Conservation (phyloP, 2,797 vertebrate species). For the Prunella strophiata region DNA sequence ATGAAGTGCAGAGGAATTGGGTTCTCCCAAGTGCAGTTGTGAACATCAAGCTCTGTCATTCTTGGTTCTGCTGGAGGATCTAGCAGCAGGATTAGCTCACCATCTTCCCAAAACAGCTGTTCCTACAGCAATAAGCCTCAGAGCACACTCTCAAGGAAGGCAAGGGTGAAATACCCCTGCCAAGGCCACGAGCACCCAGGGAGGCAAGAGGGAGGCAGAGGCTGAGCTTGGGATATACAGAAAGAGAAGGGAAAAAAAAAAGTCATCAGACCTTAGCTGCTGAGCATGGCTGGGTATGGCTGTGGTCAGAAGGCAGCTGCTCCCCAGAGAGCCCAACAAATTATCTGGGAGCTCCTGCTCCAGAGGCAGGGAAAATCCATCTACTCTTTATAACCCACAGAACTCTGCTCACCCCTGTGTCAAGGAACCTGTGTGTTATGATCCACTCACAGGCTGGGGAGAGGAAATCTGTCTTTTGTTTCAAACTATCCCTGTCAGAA, state of each 20-base stretch:
- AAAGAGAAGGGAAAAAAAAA: neutral
- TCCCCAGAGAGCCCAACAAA: neutral
- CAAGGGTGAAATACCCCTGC: neutral
- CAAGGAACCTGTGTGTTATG: rapidly evolving
- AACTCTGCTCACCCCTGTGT: neutral
- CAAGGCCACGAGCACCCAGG: neutral
- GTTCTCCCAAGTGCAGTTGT: neutral
- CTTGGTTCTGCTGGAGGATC: neutral
- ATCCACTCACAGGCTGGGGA: rapidly evolving
- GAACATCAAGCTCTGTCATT: neutral
- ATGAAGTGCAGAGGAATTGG: rapidly evolving
- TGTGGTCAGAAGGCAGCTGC: neutral
- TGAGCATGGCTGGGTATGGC: rapidly evolving
- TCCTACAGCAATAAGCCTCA: neutral
- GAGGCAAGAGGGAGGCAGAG: neutral
- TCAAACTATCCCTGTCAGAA: neutral
- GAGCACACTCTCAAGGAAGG: neutral
- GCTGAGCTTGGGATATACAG: neutral
- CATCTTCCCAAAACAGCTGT: neutral
- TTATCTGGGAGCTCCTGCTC: neutral
- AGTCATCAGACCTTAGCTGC: neutral
- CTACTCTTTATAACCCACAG: rapidly evolving
- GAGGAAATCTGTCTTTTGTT: too few species aligned
- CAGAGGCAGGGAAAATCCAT: neutral
- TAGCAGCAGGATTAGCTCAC: neutral